Evolutionary conservation across 2,113 vertebrate species (phyloP).

Genomic region (Hypanus sabinus): DNA sequence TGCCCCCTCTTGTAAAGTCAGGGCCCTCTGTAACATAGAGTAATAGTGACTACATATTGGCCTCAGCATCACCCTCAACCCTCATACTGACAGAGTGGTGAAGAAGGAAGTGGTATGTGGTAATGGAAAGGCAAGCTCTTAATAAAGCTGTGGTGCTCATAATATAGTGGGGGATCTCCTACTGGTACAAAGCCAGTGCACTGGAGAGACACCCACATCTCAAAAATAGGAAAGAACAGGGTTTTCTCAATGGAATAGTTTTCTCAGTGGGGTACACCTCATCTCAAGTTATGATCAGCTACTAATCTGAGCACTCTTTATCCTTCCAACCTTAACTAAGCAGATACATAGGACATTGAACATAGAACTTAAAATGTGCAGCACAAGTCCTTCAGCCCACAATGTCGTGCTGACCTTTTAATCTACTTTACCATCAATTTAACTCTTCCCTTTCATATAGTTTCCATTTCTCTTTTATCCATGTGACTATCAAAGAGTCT

Average conservation of each 20-base stretch:
- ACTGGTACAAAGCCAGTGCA: neutral
- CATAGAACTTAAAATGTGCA: no score
- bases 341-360: no score
- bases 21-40: neutral
- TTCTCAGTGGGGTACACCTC: neutral
- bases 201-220: neutral
- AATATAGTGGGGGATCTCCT: slow-evolving; percentile 2
- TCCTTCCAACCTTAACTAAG: neutral
- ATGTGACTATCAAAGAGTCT: no score
- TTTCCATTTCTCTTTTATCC: no score
- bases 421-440: no score
- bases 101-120: slow-evolving; percentile 18
- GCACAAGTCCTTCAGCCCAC: no score
- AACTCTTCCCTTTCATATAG: no score
- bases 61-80: neutral
- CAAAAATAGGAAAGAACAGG: no score
- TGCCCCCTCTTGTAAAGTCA: neutral
- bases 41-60: no score
- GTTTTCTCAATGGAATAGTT: neutral
- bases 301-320: neutral
- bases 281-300: neutral
- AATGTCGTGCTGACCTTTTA: no score
- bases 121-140: slow-evolving; percentile 9
- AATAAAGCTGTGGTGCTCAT: neutral
- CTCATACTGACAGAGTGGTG: neutral